Percentiles rank a stretch among this genome's conserved stretches.
phyloP scores from a whole-genome alignment of 2,797 vertebrate species.

The Molothrus aeneus region DNA sequence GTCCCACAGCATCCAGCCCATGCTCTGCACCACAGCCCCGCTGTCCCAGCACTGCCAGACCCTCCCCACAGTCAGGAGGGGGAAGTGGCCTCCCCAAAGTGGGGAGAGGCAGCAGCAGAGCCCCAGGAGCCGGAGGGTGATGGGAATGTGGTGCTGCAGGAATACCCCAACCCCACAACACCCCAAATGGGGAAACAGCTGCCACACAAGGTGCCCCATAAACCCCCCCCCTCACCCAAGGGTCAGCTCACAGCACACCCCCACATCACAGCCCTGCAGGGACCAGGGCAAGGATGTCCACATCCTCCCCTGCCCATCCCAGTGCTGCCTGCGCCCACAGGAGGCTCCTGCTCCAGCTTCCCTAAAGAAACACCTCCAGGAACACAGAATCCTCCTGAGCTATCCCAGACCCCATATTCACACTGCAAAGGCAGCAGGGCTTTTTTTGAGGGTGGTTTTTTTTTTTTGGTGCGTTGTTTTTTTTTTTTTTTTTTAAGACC shows the following conservation, averaged over 20 bases:
- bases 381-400: not conserved
- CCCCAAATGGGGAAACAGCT: rapidly evolving
- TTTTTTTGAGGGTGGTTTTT: not conserved
- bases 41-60: rapidly evolving
- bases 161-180: not conserved
- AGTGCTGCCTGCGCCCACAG: rapidly evolving
- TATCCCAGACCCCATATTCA: not conserved
- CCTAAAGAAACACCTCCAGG: not conserved
- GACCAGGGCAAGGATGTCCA: not conserved
- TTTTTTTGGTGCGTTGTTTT: not conserved
- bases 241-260: not conserved
- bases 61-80: rapidly evolving
- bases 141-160: rapidly evolving
- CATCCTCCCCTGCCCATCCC: not conserved
- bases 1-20: not conserved
- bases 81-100: not conserved
- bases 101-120: not conserved
- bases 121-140: rapidly evolving
- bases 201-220: not conserved
- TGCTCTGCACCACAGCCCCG: not conserved
- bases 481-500: not conserved
- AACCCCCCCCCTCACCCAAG: not conserved
- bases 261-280: not conserved
- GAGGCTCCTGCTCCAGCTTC: not conserved
- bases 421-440: not conserved